Conservation (phyloP, 2,888 invertebrate species). For the Nebria salina region DNA sequence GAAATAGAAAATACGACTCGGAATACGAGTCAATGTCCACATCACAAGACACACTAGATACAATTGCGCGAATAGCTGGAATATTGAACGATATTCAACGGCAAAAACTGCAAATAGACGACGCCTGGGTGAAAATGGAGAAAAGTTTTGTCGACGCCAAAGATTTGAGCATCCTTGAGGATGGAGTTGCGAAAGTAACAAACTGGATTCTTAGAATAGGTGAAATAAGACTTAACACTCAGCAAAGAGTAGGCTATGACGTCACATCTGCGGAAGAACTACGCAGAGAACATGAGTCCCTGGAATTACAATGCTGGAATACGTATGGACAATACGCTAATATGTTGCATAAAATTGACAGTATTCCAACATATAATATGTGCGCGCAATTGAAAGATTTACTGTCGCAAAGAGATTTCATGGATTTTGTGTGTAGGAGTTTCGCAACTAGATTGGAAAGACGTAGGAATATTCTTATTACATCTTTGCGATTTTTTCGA, state of each 20-base stretch:
- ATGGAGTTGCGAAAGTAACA: constrained; percentile 75
- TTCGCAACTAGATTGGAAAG: constrained; percentile 80
- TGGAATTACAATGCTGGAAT: constrained; percentile 81
- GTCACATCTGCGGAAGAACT: constrained; percentile 77
- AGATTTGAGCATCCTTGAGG: constrained; percentile 70
- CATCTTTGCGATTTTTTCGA: constrained; percentile 79
- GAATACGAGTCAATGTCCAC: constrained; percentile 61
- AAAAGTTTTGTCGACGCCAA: constrained; percentile 69
- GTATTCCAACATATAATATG: constrained; percentile 64
- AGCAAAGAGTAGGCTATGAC: constrained; percentile 78
- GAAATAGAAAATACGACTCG: constrained; percentile 60
- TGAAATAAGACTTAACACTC: constrained; percentile 76
- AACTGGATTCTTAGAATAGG: constrained; percentile 83
- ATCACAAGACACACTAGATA: constrained; percentile 72
- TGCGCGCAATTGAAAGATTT: constrained; percentile 69
- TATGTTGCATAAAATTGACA: constrained; percentile 76
- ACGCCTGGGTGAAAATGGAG: constrained; percentile 70
- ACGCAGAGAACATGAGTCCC: constrained; percentile 76
- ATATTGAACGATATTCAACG: constrained; percentile 68
- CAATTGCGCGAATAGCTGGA: constrained; percentile 68
- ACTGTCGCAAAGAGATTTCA: constrained; percentile 78
- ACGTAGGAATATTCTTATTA: constrained; percentile 77
- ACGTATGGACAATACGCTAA: constrained; percentile 84
- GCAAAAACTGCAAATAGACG: constrained; percentile 69
- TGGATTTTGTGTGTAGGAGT: constrained; percentile 83